These are phyloP conservation scores for Belonocnema kinseyi DNA, from an alignment of 1,140 invertebrate species.

Conservation along the genomic window DNA sequence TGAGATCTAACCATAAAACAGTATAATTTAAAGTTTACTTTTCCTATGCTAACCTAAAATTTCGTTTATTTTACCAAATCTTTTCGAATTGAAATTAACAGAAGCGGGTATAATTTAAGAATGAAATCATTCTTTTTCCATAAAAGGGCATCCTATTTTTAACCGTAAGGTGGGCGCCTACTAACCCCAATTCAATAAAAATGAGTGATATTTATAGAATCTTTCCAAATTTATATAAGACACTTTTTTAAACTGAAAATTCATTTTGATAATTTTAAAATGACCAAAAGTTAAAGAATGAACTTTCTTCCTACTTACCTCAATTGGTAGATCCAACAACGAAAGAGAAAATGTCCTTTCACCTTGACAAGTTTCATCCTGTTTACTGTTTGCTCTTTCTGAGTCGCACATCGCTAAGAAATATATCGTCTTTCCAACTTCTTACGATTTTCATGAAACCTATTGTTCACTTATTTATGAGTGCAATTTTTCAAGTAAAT, in stretches of 20 bases:
- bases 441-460: slow-evolving; percentile 9
- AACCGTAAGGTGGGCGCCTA: not conserved
- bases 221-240: not conserved
- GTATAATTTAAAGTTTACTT: too few relatives aligned
- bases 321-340: slow-evolving; percentile 61
- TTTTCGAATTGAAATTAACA: too few relatives aligned
- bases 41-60: too few relatives aligned
- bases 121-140: not conserved
- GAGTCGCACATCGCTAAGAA: slow-evolving; percentile 37
- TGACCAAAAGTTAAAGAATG: not conserved
- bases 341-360: slow-evolving; percentile 38
- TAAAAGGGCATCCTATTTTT: slow-evolving; percentile 25
- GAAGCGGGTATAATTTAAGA: not conserved
- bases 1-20: too few relatives aligned
- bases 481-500: too few relatives aligned
- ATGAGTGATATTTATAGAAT: not conserved
- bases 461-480: not conserved
- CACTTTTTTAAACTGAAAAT: not conserved
- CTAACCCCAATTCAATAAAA: slow-evolving; percentile 10
- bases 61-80: too few relatives aligned
- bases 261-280: slow-evolving; percentile 12
- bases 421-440: slow-evolving; percentile 10
- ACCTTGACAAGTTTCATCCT: not conserved
- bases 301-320: slow-evolving; percentile 48
- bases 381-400: slow-evolving; percentile 20